Evolutionary conservation across 2,797 vertebrate genomes (phyloP), one percentile per base, ranked within the genome.

Genomic region (Cossypha dichroa): DNA sequence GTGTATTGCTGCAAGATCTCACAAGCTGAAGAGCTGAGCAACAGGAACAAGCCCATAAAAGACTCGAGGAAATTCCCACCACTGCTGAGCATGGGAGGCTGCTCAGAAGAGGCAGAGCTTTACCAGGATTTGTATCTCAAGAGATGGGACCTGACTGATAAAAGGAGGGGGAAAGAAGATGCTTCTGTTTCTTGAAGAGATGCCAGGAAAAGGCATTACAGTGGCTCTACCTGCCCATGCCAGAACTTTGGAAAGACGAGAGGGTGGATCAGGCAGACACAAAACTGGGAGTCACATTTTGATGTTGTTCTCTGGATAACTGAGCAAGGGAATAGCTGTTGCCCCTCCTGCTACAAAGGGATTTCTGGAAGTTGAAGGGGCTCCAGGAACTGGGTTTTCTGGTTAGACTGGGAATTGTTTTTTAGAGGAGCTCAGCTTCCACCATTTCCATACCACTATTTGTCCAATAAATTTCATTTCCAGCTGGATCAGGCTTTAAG

Each of bases 161-260:
- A 33, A 45, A 62, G 2, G 9, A 64, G 3, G 1, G 8, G 9
- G 26, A 21, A 40, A 77, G 8, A 45, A 72, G 14, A 48, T 28
- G 29, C 40, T 82, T 19, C 23, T 45, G 7, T 34, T 69, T 19
- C 14, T 76, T 74, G 62, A 73, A 64, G 58, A 78, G n/a, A 33
- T 1, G 1, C 18, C 4, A 21, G 33, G 73, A 46, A 66, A 72
- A 10, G 31, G 13, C 0, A 0, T 66, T 73, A 63, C 43, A 38
- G 0, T 10, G 14, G 11, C 22, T 76, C 6, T 59, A 29, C 67
- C 38, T 73, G 16, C 17, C 34, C 3, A 0, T 2, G 1, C 25
- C 28, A 68, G 62, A 41, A 8, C 28, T 58, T 41, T 91, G 34
- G 49, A 54, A 91, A 40, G 12, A 7, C 0, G 1, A 34, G 18